Conservation (phyloP, 1,140 invertebrate genomes). For the Leptopilina boulardi region DNA sequence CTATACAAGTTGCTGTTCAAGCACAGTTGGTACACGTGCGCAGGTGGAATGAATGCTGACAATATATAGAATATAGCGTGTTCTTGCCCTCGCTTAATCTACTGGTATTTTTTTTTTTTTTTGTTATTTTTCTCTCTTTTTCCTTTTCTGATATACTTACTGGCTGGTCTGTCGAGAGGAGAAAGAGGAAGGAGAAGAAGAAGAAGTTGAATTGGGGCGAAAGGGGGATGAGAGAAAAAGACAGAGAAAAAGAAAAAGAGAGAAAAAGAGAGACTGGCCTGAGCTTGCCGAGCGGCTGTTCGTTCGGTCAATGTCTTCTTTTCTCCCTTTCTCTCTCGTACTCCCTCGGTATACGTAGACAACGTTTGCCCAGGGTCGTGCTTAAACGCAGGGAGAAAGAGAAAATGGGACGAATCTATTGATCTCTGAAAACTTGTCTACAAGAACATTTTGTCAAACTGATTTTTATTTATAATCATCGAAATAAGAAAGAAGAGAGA, state of each 20-base stretch:
- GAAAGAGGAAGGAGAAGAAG: slow-evolving; percentile 37
- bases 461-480: not conserved
- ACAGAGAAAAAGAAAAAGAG: slow-evolving; percentile 35
- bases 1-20: slow-evolving; percentile 43
- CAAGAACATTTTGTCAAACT: not conserved
- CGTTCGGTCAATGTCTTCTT: slow-evolving; percentile 75
- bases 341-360: slow-evolving; percentile 33
- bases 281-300: slow-evolving; percentile 70
- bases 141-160: not conserved
- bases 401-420: slow-evolving; percentile 26
- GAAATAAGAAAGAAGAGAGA: not conserved
- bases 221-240: slow-evolving; percentile 34
- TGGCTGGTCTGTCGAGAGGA: slow-evolving; percentile 9
- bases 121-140: slow-evolving; percentile 25
- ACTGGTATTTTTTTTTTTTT: slow-evolving; percentile 10
- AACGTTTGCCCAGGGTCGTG: slow-evolving; percentile 18
- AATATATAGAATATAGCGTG: slow-evolving; percentile 36
- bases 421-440: slow-evolving; percentile 14
- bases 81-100: slow-evolving; percentile 40
- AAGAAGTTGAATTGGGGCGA: slow-evolving; percentile 35
- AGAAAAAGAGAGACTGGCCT: slow-evolving; percentile 61
- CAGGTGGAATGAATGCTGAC: slow-evolving; percentile 53
- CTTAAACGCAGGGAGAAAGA: slow-evolving; percentile 9
- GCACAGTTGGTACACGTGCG: slow-evolving; percentile 63
- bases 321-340: slow-evolving; percentile 64